phyloP scores from a whole-genome alignment of 1,140 invertebrate genomes.

The Hestina assimilis region DNA sequence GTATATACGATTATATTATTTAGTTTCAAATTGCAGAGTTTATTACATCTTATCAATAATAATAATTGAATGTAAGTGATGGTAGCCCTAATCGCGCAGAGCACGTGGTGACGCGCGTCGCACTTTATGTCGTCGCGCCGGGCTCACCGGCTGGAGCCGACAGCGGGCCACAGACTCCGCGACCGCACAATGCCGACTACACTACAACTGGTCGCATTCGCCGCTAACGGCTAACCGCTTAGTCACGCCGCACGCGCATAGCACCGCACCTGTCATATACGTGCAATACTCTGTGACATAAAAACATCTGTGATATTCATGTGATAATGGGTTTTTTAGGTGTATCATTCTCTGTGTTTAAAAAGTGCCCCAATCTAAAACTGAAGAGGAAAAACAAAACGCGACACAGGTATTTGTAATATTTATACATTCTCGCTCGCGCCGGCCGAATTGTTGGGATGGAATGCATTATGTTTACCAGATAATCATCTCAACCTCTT shows the following conservation, averaged over 20 bases:
- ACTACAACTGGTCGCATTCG: constrained; percentile 23
- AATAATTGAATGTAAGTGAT: no score
- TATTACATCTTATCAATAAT: no score
- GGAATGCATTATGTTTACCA: constrained; percentile 5
- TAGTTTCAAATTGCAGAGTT: no score
- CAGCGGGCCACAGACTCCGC: constrained; percentile 9
- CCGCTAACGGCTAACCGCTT: constrained; percentile 56
- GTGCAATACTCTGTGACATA: constrained; percentile 41
- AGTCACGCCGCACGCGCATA: constrained; percentile 57
- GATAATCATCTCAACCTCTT: constrained; percentile 12
- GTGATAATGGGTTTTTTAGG: constrained; percentile 60
- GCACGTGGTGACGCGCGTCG: constrained; percentile 7
- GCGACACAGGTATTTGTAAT: constrained; percentile 21
- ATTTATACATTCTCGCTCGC: background rate
- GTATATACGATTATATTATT: no score
- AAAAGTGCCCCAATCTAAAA: constrained; percentile 66
- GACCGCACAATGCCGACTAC: background rate
- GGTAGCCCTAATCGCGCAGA: no score
- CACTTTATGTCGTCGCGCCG: background rate
- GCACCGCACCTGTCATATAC: constrained; percentile 48
- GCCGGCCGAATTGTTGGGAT: background rate
- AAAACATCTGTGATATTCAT: constrained; percentile 47
- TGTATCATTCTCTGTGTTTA: constrained; percentile 64
- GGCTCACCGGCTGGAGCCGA: background rate
- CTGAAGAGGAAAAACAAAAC: constrained; percentile 41